Conservation (phyloP, 2,888 invertebrate genomes). For the Rotaria macrura region DNA sequence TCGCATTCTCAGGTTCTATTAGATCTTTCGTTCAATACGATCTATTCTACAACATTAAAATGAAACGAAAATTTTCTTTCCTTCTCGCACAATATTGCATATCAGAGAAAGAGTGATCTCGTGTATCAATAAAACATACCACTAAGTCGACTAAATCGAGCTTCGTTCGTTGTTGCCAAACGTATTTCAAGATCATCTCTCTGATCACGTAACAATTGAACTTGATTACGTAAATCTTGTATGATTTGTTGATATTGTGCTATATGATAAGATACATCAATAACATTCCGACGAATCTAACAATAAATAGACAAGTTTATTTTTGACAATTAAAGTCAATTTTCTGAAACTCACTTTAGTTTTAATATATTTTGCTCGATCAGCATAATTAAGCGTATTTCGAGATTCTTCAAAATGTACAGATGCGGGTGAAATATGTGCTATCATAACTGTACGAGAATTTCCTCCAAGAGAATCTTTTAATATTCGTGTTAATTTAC, state of each 20-base stretch:
- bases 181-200: slow-evolving; percentile 35
- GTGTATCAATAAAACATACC: background rate
- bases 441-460: slow-evolving; percentile 90
- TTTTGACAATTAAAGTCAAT: too few species aligned
- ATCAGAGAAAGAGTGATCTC: too few species aligned
- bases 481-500: slow-evolving; percentile 77
- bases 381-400: slow-evolving; percentile 83
- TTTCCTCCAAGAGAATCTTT: slow-evolving; percentile 60
- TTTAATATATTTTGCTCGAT: slow-evolving; percentile 82
- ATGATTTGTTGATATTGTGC: slow-evolving; percentile 73
- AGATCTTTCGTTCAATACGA: too few species aligned
- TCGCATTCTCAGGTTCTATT: too few species aligned
- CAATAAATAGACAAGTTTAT: too few species aligned
- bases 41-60: too few species aligned
- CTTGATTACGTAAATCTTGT: slow-evolving; percentile 70
- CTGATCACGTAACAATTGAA: slow-evolving; percentile 50
- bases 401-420: slow-evolving; percentile 76
- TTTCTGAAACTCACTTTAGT: slow-evolving; percentile 63
- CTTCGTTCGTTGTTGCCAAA: background rate
- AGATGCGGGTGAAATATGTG: slow-evolving; percentile 76
- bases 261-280: slow-evolving; percentile 66
- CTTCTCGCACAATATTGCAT: too few species aligned
- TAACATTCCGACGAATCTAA: slow-evolving; percentile 55
- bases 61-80: too few species aligned
- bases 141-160: slow-evolving; percentile 12